These are phyloP conservation scores for Heterodera schachtii DNA, from an alignment of 1,140 invertebrate genomes.

Conservation along the genomic window DNA sequence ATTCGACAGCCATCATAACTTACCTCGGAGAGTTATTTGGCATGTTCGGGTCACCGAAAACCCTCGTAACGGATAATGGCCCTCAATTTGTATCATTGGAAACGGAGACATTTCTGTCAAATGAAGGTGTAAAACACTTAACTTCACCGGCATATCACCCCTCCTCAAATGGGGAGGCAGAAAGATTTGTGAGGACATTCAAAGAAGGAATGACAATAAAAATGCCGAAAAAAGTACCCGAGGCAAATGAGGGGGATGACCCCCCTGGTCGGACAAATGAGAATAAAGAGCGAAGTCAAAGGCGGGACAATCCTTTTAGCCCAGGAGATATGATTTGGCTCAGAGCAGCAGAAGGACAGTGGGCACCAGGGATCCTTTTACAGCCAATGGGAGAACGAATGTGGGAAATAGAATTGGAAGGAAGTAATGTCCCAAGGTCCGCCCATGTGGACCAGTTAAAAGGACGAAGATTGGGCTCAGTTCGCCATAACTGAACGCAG, in stretches of 20 bases:
- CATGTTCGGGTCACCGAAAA: slow-evolving; percentile 21
- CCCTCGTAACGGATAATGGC: slow-evolving; percentile 30
- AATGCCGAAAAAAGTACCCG: too few relatives aligned
- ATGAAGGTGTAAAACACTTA: slow-evolving; percentile 12
- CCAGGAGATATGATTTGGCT: not conserved
- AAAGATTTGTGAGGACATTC: slow-evolving; percentile 8
- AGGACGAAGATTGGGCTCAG: not conserved
- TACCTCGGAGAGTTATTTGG: slow-evolving; percentile 5
- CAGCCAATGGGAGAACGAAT: not conserved
- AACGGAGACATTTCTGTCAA: slow-evolving; percentile 9
- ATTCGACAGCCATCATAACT: slow-evolving; percentile 1
- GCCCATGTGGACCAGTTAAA: slow-evolving; percentile 12
- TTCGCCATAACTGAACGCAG: too few relatives aligned
- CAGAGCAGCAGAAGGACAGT: not conserved
- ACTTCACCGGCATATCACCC: slow-evolving; percentile 28
- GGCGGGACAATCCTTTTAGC: too few relatives aligned
- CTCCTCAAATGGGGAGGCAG: slow-evolving; percentile 9
- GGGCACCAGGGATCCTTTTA: not conserved
- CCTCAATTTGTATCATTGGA: slow-evolving; percentile 17
- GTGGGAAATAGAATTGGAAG: slow-evolving; percentile 9
- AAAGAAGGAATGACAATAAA: too few relatives aligned
- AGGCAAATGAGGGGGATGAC: too few relatives aligned
- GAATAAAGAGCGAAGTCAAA: too few relatives aligned
- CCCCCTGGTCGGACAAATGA: too few relatives aligned
- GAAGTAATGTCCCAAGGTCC: not conserved